phyloP scores from a whole-genome alignment of 2,797 vertebrate species.

The Sebastes minor region DNA sequence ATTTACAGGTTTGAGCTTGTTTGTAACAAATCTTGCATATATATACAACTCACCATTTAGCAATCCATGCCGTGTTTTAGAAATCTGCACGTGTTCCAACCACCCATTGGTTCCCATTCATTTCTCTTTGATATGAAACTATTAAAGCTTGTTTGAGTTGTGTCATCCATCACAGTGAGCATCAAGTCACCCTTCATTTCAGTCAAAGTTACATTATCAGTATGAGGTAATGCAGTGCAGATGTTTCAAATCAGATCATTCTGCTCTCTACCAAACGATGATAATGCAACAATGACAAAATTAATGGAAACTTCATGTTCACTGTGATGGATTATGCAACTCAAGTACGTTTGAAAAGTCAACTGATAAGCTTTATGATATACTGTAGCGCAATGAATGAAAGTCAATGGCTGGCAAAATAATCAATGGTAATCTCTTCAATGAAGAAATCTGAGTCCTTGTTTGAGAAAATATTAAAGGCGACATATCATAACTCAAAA shows the following conservation, averaged over 20 bases:
- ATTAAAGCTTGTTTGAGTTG: neutral
- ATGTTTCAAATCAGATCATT: slow-evolving; percentile 57
- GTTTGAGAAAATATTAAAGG: neutral
- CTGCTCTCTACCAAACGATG: slow-evolving; percentile 36
- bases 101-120: neutral
- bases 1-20: neutral
- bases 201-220: slow-evolving; percentile 47
- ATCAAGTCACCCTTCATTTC: slow-evolving; percentile 25
- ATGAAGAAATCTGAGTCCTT: neutral
- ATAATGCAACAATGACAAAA: slow-evolving; percentile 49
- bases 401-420: neutral
- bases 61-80: neutral
- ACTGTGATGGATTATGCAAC: slow-evolving; percentile 21
- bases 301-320: slow-evolving; percentile 31
- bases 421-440: neutral
- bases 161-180: slow-evolving; percentile 27
- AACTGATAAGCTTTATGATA: neutral
- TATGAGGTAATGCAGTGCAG: slow-evolving; percentile 59
- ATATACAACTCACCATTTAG: neutral
- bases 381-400: slow-evolving; percentile 2
- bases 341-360: slow-evolving; percentile 1
- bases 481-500: neutral
- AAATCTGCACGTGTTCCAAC: neutral
- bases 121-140: neutral
- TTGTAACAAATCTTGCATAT: neutral